Evolutionary conservation across 2,113 vertebrate species (phyloP), one percentile per base, ranked within the genome.

Genomic region (Micromys minutus): DNA sequence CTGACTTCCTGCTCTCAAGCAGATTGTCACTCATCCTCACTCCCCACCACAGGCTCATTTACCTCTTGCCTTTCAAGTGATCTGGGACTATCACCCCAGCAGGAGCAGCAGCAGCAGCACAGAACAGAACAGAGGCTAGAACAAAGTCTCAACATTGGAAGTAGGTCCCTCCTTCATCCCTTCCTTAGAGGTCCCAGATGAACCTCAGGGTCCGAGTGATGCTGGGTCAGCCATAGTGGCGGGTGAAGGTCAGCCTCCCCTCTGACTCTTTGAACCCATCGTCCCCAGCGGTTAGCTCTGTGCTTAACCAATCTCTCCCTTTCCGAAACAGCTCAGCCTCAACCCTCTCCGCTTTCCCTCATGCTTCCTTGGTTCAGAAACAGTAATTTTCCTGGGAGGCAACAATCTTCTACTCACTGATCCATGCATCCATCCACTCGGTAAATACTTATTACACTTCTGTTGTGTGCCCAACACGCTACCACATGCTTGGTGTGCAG

Each of bases 301-400:
- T 87, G 7, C 29, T 67, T 87, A 31, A 65, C 91, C 80, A 71
- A 0, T 57, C 42, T 50, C 65, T 42, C 31, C 52, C 15, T 83
- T 87, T 96, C 80, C 85, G 79, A 76, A 92, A 83, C 59, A 94
- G 52, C 52, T 76, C 45, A 84, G 50, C 39, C 24, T 8, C 50
- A 67, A 76, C 42, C 36, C 50, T 95, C 85, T 90, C 84, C n/a
- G 21, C 75, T 63, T 69, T 61, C n/a, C 61, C 36, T 79, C 36
- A 47, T 22, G 77, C 52, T 63, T 29, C 57, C 79, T 93, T 47
- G 50, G 42, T 63, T 83, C 90, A 63, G 74, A 47, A n/a, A 39
- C 50, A 69, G 42, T 91, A 55, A 87, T 93, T 93, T 89, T 8
- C 76, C 67, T 52, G 29, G 89, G 57, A 96, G 92, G 76, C 93